Conservation (phyloP, 2,797 vertebrate species). For the Acropternis orthonyx region DNA sequence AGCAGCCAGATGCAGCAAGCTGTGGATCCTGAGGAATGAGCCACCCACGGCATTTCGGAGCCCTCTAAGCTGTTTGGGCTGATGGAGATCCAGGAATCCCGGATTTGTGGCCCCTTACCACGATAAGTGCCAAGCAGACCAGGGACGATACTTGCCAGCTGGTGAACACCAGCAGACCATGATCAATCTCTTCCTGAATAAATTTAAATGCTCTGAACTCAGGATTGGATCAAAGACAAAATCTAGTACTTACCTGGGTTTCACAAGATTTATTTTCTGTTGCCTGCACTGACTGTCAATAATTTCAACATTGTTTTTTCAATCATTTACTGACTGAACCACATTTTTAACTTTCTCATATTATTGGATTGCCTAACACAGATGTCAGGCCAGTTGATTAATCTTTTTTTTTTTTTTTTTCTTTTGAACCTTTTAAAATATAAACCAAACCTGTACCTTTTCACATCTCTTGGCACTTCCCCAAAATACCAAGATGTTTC, state of each 20-base stretch:
- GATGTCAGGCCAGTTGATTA: not conserved
- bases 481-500: not conserved
- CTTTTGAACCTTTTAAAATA: not conserved
- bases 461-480: not conserved
- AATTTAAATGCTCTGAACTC: not conserved
- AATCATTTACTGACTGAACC: not conserved
- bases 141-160: not conserved
- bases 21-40: not conserved
- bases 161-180: not conserved
- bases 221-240: not conserved
- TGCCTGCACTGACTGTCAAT: not conserved
- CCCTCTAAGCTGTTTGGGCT: not conserved
- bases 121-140: not conserved
- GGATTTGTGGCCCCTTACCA: not conserved
- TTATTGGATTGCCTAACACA: not conserved
- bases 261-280: not conserved
- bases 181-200: not conserved
- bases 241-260: not conserved
- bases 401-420: not conserved
- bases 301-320: not conserved
- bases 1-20: not conserved
- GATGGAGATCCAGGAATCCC: not conserved
- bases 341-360: not conserved
- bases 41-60: not conserved
- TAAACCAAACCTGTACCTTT: not conserved